phyloP scores from a whole-genome alignment of 2,113 vertebrate species.

The Phalacrocorax pelagicus region DNA sequence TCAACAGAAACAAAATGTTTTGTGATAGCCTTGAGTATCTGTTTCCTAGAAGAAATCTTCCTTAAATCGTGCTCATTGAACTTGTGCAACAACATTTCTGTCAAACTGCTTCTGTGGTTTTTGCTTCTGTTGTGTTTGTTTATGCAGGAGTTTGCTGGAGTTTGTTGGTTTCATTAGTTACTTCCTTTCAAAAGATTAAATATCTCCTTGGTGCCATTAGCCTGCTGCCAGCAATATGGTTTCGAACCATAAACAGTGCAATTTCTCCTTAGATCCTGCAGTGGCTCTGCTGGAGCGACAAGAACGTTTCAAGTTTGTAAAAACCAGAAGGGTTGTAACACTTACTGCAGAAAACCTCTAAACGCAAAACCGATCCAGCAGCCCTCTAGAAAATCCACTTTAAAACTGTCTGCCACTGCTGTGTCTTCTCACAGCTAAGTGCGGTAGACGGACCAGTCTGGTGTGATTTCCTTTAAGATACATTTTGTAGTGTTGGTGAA shows the following conservation, averaged over 20 bases:
- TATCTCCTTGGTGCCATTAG: background rate
- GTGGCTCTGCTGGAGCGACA: background rate
- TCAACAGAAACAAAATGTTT: background rate
- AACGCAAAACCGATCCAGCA: background rate
- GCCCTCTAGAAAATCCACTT: background rate
- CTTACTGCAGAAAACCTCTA: background rate
- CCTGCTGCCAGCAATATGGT: background rate
- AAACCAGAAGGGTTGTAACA: background rate
- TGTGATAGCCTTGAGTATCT: background rate
- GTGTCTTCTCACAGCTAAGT: constrained; percentile 8
- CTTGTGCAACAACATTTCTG: constrained; percentile 6
- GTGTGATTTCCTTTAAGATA: background rate
- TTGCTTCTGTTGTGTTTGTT: constrained; percentile 47
- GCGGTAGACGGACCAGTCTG: background rate
- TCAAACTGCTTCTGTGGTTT: constrained; percentile 34
- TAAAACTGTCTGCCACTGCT: background rate
- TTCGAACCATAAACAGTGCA: constrained; percentile 21
- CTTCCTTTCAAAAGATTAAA: constrained; percentile 52
- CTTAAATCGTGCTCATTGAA: background rate
- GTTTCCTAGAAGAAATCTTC: background rate
- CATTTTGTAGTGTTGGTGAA: background rate
- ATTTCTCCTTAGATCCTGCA: background rate
- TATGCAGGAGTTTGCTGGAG: constrained; percentile 20
- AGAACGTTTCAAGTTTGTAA: background rate
- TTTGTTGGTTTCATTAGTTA: constrained; percentile 39